Base-by-base conservation (phyloP, 2,113 vertebrate species). In the Ovis canadensis region DNA sequence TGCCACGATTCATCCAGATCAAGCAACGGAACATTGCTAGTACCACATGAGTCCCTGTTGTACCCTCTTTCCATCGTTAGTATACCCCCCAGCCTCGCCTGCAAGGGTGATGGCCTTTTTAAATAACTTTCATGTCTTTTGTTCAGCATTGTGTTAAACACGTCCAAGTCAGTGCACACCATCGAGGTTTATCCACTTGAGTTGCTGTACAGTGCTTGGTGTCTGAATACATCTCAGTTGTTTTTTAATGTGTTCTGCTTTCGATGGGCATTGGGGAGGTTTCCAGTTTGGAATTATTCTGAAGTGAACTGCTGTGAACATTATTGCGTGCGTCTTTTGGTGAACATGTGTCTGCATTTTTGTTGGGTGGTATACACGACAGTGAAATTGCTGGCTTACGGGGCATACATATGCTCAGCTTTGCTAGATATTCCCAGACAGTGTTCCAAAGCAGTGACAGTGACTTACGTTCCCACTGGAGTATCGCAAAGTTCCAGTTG, bases 281-380 rank as follows among this genome's bases (percentile, higher is more conserved):
- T 67, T 92, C 83, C 92, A 92, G 33, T 54, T 52, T 78, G 33
- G 27, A 43, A 13, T 25, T 50, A 13, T 82, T 77, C 60, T 45
- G 88, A 84, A 25, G 11, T 29, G 48, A 91, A 57, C 40, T 88
- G n/a, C 94, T 84, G 45, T 88, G 88, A 78, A 88, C 83, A 60
- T 95, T 80, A 71, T 4, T 27, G 33, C 29, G 14, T 13, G 23
- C 2, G 12, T 95, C 85, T 92, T 92, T 95, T 74, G 80, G 86
- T 45, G 57, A 93, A 80, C 67, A 40, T 67, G 31, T 62, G 21
- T 23, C 40, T 92, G 85, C 33, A 3, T 71, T 88, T 88, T 48
- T 90, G 21, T 29, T 77, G 74, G 80, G 15, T 82, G 82, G 36
- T 54, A 55, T 16, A 21, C 15, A 25, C 1, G 25, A 27, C 7